Percentiles rank a stretch among this genome's conserved stretches.
phyloP scores from a whole-genome alignment of 2,888 invertebrate species.

The Xanthorhoe designata region DNA sequence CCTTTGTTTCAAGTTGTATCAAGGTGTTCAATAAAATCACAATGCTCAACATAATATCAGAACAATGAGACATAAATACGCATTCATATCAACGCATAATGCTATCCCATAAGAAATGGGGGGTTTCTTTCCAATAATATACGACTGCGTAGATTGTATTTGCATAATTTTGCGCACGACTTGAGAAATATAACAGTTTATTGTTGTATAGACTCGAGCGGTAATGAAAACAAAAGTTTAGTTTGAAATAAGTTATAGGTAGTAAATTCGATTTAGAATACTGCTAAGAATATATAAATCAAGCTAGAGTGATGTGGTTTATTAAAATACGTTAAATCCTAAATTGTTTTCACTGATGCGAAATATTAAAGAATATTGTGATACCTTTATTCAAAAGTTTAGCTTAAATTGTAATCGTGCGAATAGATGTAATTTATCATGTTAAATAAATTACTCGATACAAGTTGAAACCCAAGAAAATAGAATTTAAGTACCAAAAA shows the following conservation, averaged over 20 bases:
- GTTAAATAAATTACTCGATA: too few species aligned
- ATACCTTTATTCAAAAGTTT: too few species aligned
- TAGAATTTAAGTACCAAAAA: slow-evolving; percentile 12
- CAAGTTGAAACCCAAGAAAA: too few species aligned
- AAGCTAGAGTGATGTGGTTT: not conserved
- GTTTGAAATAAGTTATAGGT: not conserved
- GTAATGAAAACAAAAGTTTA: slow-evolving; percentile 22
- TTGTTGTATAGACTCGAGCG: slow-evolving; percentile 19
- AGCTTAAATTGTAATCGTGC: too few species aligned
- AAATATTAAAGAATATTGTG: too few species aligned
- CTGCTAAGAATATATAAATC: not conserved
- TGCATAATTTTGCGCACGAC: slow-evolving; percentile 58
- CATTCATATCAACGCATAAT: slow-evolving; percentile 76
- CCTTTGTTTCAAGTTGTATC: slow-evolving; percentile 66
- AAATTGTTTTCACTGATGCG: not conserved
- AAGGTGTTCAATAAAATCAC: slow-evolving; percentile 69
- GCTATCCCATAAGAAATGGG: slow-evolving; percentile 65
- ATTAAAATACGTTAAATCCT: not conserved
- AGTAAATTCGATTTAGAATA: not conserved
- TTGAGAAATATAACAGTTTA: slow-evolving; percentile 38
- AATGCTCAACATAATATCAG: slow-evolving; percentile 72
- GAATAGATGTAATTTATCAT: too few species aligned
- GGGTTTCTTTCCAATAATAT: slow-evolving; percentile 73
- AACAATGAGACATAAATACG: slow-evolving; percentile 82
- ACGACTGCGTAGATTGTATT: slow-evolving; percentile 53